Evolutionary conservation across 2,113 vertebrate species (phyloP).

Genomic region (Mobula hypostoma): DNA sequence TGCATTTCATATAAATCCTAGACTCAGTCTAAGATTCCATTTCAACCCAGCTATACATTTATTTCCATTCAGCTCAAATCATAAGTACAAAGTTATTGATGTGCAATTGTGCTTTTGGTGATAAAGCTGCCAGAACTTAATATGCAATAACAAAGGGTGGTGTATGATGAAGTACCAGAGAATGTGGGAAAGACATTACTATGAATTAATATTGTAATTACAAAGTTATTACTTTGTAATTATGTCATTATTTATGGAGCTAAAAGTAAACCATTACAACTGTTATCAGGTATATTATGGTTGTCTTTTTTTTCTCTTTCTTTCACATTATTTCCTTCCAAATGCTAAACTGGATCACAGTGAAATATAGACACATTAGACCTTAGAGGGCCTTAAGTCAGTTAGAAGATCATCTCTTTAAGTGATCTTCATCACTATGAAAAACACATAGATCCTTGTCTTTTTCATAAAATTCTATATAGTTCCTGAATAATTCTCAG

Average conservation of each 20-base stretch:
- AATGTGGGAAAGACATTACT: constrained; percentile 14
- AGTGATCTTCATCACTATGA: constrained; percentile 12
- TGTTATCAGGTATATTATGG: constrained; percentile 17
- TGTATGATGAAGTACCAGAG: constrained; percentile 1
- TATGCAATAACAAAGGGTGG: constrained; percentile 32
- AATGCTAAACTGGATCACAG: neutral
- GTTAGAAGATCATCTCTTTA: neutral
- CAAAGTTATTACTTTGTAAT: constrained; percentile 33
- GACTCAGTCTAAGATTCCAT: neutral
- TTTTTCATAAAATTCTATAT: constrained; percentile 35
- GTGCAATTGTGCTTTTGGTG: constrained; percentile 27
- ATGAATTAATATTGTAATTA: constrained; percentile 36
- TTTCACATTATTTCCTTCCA: neutral
- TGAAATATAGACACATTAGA: constrained; percentile 11
- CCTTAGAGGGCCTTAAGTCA: constrained; percentile 14
- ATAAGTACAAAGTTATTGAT: constrained; percentile 32
- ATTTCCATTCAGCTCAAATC: constrained; percentile 21
- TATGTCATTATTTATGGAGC: constrained; percentile 32
- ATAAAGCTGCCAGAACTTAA: constrained; percentile 30
- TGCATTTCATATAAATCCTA: constrained; percentile 12
- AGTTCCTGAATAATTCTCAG: constrained; percentile 57
- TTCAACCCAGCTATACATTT: constrained; percentile 20
- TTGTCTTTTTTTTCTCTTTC: neutral
- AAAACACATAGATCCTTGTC: constrained; percentile 24
- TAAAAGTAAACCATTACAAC: constrained; percentile 11